These are phyloP conservation scores for Cyanoliseus patagonus DNA, from an alignment of 2,113 vertebrate genomes.

Conservation along the genomic window DNA sequence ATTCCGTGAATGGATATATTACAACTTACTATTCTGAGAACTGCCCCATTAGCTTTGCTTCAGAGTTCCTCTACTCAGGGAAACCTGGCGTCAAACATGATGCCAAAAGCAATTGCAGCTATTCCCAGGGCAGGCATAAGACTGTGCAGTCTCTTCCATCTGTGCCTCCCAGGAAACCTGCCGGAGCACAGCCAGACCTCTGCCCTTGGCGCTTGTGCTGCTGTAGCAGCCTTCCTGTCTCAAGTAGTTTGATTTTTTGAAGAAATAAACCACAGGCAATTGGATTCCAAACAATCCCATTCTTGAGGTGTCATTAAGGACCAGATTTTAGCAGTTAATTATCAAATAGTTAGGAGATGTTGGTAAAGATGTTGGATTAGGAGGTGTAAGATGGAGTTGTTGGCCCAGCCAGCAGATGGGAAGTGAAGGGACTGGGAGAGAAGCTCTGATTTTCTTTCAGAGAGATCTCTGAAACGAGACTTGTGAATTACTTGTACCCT, in stretches of 20 bases:
- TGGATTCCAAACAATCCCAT: background rate
- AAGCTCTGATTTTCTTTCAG: background rate
- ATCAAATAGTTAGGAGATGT: too few species aligned
- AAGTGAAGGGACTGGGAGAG: background rate
- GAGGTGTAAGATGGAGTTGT: background rate
- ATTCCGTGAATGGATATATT: background rate
- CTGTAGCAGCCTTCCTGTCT: background rate
- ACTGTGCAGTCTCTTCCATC: background rate
- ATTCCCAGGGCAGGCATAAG: background rate
- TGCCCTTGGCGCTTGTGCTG: background rate
- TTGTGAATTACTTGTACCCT: background rate
- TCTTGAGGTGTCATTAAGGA: background rate
- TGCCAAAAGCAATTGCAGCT: background rate
- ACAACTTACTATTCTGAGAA: background rate
- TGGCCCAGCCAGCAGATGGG: background rate
- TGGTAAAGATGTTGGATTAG: background rate
- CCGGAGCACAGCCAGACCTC: background rate
- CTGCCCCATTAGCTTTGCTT: conserved; percentile 3
- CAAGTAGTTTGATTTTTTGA: background rate
- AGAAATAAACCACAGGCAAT: background rate
- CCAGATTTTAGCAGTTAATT: background rate
- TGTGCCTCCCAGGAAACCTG: background rate
- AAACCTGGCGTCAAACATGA: background rate
- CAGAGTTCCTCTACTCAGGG: background rate
- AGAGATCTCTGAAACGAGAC: background rate